Conservation (phyloP, 2,113 vertebrate genomes). For the Chamaea fasciata region DNA sequence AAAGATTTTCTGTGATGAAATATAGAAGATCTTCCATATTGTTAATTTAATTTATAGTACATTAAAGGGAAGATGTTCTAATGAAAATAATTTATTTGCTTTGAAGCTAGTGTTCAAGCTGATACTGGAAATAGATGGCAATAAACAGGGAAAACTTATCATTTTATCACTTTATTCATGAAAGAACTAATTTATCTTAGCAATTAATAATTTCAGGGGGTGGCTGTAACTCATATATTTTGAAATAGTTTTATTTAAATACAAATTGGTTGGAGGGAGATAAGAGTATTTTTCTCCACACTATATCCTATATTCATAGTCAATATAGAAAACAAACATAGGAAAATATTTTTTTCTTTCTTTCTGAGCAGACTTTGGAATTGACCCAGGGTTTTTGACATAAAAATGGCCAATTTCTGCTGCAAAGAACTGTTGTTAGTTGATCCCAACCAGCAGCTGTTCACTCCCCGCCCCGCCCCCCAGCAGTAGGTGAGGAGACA, state of each 20-base stretch:
- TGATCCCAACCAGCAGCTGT: not conserved
- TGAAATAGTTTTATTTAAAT: constrained; percentile 28
- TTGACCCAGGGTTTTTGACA: not conserved
- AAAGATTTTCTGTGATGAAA: not conserved
- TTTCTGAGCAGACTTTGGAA: not conserved
- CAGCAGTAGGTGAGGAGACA: not conserved
- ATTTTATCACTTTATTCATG: constrained; percentile 17
- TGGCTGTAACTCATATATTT: not conserved
- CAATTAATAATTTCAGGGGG: constrained; percentile 27
- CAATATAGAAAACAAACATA: not conserved
- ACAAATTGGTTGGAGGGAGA: constrained; percentile 10
- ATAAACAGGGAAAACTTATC: constrained; percentile 11
- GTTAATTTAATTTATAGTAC: not conserved
- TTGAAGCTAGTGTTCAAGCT: constrained; percentile 31
- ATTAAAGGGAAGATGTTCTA: constrained; percentile 19
- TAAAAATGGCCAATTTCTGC: not conserved
- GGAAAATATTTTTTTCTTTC: not conserved
- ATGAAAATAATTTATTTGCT: constrained; percentile 15
- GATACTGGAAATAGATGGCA: not conserved
- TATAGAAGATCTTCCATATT: not conserved
- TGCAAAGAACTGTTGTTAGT: not conserved
- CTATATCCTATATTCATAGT: not conserved
- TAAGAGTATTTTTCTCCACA: not conserved
- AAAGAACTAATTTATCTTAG: constrained; percentile 58
- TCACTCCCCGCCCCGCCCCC: not conserved